A percentile compares a stretch with the other conserved stretches of the same genome.
phyloP scores from a whole-genome alignment of 2,113 vertebrate genomes.

The Dipodomys ordii region DNA sequence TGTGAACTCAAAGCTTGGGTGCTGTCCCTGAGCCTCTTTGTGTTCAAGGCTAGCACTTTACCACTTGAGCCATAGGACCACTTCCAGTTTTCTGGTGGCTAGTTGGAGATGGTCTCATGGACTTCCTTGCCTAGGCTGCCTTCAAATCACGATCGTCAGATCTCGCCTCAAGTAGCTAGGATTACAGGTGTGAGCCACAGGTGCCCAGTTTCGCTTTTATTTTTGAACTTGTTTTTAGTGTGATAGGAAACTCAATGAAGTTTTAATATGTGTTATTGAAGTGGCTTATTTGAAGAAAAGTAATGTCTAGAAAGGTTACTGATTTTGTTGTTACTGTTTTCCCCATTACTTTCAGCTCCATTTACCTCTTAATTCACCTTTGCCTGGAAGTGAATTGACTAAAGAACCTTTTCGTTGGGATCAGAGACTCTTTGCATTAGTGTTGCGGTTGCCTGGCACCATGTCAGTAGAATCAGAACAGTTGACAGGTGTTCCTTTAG shows the following conservation, averaged over 20 bases:
- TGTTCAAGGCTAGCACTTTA: no score
- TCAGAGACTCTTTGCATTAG: constrained; percentile 95
- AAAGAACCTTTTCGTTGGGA: constrained; percentile 98
- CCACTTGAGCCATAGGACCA: no score
- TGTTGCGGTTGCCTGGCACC: constrained; percentile 93
- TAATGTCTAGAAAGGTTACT: constrained; percentile 37
- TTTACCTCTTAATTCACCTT: constrained; percentile 95
- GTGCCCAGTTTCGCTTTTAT: background rate
- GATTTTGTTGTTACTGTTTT: background rate
- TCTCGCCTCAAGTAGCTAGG: no score
- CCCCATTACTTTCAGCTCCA: constrained; percentile 90
- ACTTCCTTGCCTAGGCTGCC: no score
- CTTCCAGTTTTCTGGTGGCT: no score
- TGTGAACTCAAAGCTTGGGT: no score
- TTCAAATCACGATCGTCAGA: no score
- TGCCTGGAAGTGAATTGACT: constrained; percentile 96
- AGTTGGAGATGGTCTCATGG: no score
- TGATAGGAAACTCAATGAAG: background rate
- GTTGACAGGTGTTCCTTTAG: constrained; percentile 91
- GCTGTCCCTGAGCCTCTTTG: no score
- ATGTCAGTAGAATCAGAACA: constrained; percentile 92
- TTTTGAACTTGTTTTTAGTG: constrained; percentile 26
- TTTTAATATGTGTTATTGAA: constrained; percentile 39
- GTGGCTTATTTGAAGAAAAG: background rate
- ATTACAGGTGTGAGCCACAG: no score